phyloP scores from a whole-genome alignment of 2,113 vertebrate genomes.

The Bubo bubo region DNA sequence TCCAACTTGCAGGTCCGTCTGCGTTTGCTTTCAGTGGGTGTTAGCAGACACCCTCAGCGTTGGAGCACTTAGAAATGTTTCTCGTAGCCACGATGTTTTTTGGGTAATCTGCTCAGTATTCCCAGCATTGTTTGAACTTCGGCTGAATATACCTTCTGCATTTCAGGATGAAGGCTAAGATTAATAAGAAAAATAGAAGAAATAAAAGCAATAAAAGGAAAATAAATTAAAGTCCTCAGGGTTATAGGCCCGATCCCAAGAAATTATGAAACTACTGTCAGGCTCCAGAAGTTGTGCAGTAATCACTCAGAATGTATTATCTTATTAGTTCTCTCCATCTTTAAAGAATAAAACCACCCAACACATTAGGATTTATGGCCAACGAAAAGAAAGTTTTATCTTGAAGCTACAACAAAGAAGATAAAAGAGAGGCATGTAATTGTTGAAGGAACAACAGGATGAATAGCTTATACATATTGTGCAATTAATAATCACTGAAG shows the following conservation, averaged over 20 bases:
- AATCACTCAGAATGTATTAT: conserved; percentile 15
- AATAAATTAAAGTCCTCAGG: conserved; percentile 42
- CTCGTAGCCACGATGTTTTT: neutral
- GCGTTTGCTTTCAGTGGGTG: neutral
- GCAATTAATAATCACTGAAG: conserved; percentile 17
- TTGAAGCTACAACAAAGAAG: neutral
- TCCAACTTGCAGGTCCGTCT: neutral
- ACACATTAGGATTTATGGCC: conserved; percentile 31
- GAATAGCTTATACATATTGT: neutral
- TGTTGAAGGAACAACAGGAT: conserved; percentile 21
- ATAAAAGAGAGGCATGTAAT: conserved; percentile 22
- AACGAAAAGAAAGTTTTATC: conserved; percentile 43
- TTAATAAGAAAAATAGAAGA: conserved; percentile 14
- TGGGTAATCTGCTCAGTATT: neutral
- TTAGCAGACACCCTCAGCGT: neutral
- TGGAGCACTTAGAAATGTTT: neutral
- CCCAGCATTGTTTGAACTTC: neutral
- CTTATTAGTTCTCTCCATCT: conserved; percentile 1
- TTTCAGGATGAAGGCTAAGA: conserved; percentile 28
- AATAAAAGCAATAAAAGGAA: conserved; percentile 31
- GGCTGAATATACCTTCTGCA: neutral
- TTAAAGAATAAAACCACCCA: neutral
- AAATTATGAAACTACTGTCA: neutral
- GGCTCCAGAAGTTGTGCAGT: neutral
- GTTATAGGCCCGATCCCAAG: neutral